phyloP scores from a whole-genome alignment of 2,888 invertebrate genomes.

The Buathra laborator region DNA sequence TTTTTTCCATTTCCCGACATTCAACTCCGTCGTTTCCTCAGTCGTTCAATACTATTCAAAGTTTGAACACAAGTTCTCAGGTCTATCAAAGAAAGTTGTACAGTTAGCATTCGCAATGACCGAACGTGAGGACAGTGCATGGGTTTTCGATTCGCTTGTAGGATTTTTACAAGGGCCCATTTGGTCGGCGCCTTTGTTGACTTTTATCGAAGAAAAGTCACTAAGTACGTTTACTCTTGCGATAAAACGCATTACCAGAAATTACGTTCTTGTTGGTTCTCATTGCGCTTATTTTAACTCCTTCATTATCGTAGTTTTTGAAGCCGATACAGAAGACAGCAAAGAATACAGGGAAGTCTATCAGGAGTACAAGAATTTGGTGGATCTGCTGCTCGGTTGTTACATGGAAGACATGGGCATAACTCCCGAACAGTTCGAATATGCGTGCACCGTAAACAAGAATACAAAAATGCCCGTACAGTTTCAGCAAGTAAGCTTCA shows the following conservation, averaged over 20 bases:
- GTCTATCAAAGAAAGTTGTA: not conserved
- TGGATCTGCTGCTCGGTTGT: conserved; percentile 95
- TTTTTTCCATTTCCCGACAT: conserved; percentile 30
- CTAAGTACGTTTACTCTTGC: conserved; percentile 87
- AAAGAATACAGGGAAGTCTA: conserved; percentile 92
- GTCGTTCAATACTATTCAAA: conserved; percentile 31
- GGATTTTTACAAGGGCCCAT: conserved; percentile 96
- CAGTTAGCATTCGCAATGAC: conserved; percentile 70
- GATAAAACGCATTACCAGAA: not conserved
- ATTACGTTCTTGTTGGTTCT: conserved; percentile 38
- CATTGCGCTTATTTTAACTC: conserved; percentile 3
- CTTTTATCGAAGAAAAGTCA: conserved; percentile 97
- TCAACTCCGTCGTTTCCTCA: not conserved
- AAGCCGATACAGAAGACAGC: conserved; percentile 91
- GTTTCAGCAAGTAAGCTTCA: conserved; percentile 86
- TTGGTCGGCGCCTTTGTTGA: conserved; percentile 96
- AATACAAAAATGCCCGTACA: conserved; percentile 85
- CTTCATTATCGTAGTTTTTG: conserved; percentile 90
- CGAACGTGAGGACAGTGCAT: conserved; percentile 89
- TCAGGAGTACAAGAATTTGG: conserved; percentile 95
- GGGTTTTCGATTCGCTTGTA: conserved; percentile 97
- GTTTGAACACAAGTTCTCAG: not conserved
- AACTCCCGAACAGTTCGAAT: conserved; percentile 94
- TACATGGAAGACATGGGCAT: conserved; percentile 98
- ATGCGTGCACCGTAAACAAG: conserved; percentile 89